Conservation (phyloP, 2,797 vertebrate species). For the Emydoidea blandingii region DNA sequence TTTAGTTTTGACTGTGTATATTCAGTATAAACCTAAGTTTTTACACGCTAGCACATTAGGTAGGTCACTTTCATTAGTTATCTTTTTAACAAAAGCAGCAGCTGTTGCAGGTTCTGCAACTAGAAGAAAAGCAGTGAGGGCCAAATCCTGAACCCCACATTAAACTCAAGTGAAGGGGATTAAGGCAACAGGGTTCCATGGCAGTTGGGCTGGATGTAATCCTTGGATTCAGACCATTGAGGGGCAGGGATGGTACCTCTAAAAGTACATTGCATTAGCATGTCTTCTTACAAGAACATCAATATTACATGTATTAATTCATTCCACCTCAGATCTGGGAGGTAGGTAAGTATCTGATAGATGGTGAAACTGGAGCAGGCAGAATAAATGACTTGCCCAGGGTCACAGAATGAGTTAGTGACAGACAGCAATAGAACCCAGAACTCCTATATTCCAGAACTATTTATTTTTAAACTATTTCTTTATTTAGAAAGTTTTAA, state of each 20-base stretch:
- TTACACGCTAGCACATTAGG: neutral
- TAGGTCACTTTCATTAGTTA: neutral
- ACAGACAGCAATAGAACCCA: fast-evolving
- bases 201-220: neutral
- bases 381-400: neutral
- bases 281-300: neutral
- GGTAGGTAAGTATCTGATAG: neutral
- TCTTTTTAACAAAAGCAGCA: neutral
- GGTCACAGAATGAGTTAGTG: neutral
- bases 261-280: neutral
- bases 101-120: neutral
- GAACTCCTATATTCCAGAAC: fast-evolving
- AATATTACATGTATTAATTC: neutral
- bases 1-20: conserved; percentile 52
- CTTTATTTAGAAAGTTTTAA: neutral
- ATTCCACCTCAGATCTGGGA: neutral
- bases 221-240: neutral
- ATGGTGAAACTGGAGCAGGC: neutral
- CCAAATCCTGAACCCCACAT: neutral
- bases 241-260: neutral
- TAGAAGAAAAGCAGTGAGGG: neutral
- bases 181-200: neutral
- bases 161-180: neutral
- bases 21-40: conserved; percentile 27
- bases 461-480: neutral